phyloP scores from a whole-genome alignment of 2,113 vertebrate genomes.

The Brachyhypopomus occidentalis region DNA sequence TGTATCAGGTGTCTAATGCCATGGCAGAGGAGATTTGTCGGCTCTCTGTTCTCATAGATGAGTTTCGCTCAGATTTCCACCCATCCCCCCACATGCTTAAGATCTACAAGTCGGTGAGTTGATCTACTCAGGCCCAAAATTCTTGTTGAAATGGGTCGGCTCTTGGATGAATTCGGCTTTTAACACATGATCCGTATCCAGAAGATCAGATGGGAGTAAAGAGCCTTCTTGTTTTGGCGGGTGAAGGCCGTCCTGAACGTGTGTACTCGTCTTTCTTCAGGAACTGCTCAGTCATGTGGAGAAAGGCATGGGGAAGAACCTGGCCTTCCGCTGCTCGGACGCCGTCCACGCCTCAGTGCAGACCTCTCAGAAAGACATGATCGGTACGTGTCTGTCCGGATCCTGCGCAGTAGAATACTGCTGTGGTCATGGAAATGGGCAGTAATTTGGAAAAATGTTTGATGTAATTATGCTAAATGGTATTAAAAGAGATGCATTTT shows the following conservation, averaged over 20 bases:
- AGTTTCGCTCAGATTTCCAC: slow-evolving; percentile 91
- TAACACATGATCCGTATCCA: background rate
- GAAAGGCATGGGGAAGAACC: slow-evolving; percentile 93
- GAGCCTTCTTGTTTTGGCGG: background rate
- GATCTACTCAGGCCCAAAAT: background rate
- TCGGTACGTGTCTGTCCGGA: slow-evolving; percentile 74
- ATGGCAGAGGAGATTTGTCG: slow-evolving; percentile 97
- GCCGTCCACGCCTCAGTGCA: slow-evolving; percentile 87
- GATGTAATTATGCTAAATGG: too few relatives aligned
- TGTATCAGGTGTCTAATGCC: slow-evolving; percentile 87
- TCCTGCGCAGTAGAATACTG: background rate
- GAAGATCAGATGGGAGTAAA: background rate
- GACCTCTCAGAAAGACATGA: slow-evolving; percentile 88
- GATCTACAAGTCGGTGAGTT: slow-evolving; percentile 88
- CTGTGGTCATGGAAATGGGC: background rate
- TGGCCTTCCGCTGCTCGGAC: slow-evolving; percentile 89
- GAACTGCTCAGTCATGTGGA: slow-evolving; percentile 91
- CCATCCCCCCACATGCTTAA: slow-evolving; percentile 87
- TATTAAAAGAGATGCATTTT: too few relatives aligned
- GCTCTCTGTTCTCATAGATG: slow-evolving; percentile 90
- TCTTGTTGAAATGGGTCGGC: too few relatives aligned
- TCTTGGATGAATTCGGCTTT: background rate
- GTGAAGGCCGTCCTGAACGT: background rate
- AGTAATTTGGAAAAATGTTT: too few relatives aligned
- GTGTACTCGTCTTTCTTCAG: slow-evolving; percentile 62